phyloP scores from a whole-genome alignment of 2,797 vertebrate genomes.

The Crenuchus spilurus region DNA sequence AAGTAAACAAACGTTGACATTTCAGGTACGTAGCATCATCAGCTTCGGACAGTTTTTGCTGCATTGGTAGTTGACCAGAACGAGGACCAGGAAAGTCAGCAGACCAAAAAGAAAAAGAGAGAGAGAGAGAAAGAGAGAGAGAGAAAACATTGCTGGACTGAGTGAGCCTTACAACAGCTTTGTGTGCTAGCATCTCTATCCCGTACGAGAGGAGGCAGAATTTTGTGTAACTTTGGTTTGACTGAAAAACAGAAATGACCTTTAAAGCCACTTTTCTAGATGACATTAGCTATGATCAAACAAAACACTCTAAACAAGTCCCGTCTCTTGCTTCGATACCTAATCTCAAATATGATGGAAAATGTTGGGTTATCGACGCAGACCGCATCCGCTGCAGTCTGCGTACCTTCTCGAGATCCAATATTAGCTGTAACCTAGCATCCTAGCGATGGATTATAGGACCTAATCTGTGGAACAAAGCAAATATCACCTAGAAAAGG shows the following conservation, averaged over 20 bases:
- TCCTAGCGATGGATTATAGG: constrained; percentile 58
- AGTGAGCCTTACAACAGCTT: constrained; percentile 83
- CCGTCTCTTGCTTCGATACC: constrained; percentile 45
- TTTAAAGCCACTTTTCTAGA: constrained; percentile 84
- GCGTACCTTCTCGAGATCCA: constrained; percentile 38
- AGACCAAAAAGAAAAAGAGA: constrained; percentile 70
- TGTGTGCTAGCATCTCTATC: constrained; percentile 90
- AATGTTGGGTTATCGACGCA: constrained; percentile 60
- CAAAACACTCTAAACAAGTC: constrained; percentile 23
- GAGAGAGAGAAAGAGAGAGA: neutral
- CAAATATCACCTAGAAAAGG: constrained; percentile 80
- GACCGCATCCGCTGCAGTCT: constrained; percentile 48
- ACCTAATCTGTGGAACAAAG: constrained; percentile 68
- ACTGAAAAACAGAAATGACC: constrained; percentile 91
- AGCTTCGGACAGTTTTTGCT: constrained; percentile 76
- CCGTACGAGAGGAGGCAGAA: constrained; percentile 99
- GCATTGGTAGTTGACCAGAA: constrained; percentile 66
- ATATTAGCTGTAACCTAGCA: constrained; percentile 55
- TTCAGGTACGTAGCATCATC: constrained; percentile 84
- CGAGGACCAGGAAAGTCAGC: constrained; percentile 80
- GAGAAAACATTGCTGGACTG: constrained; percentile 70
- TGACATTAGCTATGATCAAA: constrained; percentile 69
- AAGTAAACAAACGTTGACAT: constrained; percentile 82
- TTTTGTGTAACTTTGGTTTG: constrained; percentile 99
- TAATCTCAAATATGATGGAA: constrained; percentile 63